phyloP scores from a whole-genome alignment of 2,797 vertebrate species.

The Echiichthys vipera region DNA sequence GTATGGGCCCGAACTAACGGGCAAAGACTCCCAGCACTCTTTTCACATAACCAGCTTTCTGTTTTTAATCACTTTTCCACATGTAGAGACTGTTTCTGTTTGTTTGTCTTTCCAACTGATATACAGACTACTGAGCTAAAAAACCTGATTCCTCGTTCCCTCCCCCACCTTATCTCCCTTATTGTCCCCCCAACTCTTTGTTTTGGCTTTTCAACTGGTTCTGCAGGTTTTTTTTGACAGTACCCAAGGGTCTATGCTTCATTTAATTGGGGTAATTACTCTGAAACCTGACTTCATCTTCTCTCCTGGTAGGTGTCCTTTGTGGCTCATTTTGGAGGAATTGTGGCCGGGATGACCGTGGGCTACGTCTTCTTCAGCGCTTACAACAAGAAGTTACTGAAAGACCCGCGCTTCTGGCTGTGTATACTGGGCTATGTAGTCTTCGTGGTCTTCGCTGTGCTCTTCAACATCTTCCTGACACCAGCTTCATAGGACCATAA shows the following conservation, averaged over 20 bases:
- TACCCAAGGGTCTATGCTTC: background rate
- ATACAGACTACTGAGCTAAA: background rate
- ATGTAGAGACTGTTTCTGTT: background rate
- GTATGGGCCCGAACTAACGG: background rate
- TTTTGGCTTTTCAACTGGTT: slow-evolving; percentile 40
- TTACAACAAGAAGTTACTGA: slow-evolving; percentile 88
- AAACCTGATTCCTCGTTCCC: background rate
- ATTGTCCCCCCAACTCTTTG: background rate
- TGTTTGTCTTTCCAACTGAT: slow-evolving; percentile 9
- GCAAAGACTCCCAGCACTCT: background rate
- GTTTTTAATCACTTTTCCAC: background rate
- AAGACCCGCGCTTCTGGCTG: slow-evolving; percentile 92
- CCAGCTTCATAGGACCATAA: slow-evolving; percentile 72
- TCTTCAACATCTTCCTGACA: slow-evolving; percentile 91
- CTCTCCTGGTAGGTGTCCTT: slow-evolving; percentile 88
- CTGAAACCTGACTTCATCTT: background rate
- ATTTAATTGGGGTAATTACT: background rate
- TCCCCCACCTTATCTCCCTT: background rate
- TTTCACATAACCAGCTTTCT: background rate
- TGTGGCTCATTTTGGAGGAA: slow-evolving; percentile 92
- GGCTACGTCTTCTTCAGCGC: slow-evolving; percentile 93
- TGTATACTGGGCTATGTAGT: slow-evolving; percentile 86
- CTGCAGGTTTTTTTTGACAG: slow-evolving; percentile 18
- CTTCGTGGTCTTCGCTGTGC: slow-evolving; percentile 87
- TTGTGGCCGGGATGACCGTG: slow-evolving; percentile 91